Base-by-base conservation (phyloP, 2,113 vertebrate genomes). In the Labeo rohita region DNA sequence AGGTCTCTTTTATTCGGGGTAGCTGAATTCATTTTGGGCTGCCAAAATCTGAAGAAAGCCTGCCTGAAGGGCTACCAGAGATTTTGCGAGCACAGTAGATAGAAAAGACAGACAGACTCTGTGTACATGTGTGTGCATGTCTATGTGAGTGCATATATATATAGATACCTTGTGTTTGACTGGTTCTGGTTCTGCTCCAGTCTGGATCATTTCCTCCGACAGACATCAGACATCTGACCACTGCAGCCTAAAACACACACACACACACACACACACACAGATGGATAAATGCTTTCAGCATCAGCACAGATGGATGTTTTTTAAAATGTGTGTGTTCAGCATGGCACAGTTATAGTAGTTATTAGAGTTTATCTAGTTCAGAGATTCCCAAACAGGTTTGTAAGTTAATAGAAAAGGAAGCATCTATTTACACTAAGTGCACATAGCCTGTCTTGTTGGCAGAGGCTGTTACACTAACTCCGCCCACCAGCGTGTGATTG, bases 211-310 rank as follows among this genome's bases (percentile, higher is more conserved):
- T 83, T 89, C 84, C 84, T 15, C 74, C 78, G 47, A 49, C 36
- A 85, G 86, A 59, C 88, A 89, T 87, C 59, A 76, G 80, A 85
- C 73, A 85, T 80, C 81, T 86, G 74, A 88, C 82, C 85, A 86
- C 47, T n/a, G 66, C n/a, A 75, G 34, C 82, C 83, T 87, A 76
- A 34, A 52, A 54, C 13, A 84, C 21, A 74, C 65, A 84, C 18
- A 63, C 34, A 72, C 13, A 54, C 13, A 84, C 21, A 74, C 65
- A 84, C 18, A 63, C 34, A 72, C 13, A 70, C 72, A 84, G 21
- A 75, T 76, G 13, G 47, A 34, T 34, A 28, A 50, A 34, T 12
- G 2, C 36, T 72, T 72, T 43, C 36, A 72, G 68, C 39, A 72
- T n/a, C 18, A 72, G 21, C 18, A n/a, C 18, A 11, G 39, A 21